phyloP scores from a whole-genome alignment of 2,888 invertebrate genomes.

The Leptodirus hochenwartii region DNA sequence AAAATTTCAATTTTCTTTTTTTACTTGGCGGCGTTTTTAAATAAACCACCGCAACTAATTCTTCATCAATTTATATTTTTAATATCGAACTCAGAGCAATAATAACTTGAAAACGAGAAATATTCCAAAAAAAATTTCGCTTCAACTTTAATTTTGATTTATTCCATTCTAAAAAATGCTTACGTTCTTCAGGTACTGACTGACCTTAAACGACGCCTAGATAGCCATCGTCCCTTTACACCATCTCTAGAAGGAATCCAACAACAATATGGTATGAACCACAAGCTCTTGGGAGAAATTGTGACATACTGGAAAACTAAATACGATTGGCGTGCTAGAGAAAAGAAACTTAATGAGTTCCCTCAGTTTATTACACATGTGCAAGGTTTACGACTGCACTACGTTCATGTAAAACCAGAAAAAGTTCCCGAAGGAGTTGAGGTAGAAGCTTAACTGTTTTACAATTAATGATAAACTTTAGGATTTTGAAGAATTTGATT shows the following conservation, averaged over 20 bases:
- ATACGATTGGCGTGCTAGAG: conserved; percentile 47
- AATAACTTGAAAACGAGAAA: too few species aligned
- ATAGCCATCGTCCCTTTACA: conserved; percentile 23
- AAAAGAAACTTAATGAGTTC: conserved; percentile 40
- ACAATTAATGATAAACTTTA: too few species aligned
- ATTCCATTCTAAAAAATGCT: conserved; percentile 3
- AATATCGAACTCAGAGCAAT: too few species aligned
- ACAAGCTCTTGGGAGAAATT: conserved; percentile 43
- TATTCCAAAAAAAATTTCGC: neutral
- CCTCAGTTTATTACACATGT: conserved; percentile 53
- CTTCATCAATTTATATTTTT: too few species aligned
- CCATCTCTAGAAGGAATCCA: conserved; percentile 43
- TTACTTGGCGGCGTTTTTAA: too few species aligned
- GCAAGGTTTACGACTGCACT: conserved; percentile 52
- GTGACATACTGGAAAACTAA: conserved; percentile 47
- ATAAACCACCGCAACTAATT: too few species aligned
- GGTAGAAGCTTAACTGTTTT: too few species aligned
- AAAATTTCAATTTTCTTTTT: too few species aligned
- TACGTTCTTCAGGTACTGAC: conserved; percentile 25
- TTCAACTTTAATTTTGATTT: conserved; percentile 1
- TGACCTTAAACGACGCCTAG: conserved; percentile 36
- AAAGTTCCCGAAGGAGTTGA: conserved; percentile 13
- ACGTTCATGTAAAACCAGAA: conserved; percentile 38
- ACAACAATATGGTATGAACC: conserved; percentile 71
- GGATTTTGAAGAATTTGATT: too few species aligned